Evolutionary conservation across 2,888 invertebrate species (phyloP), one percentile per base, ranked within the genome.

Genomic region (Tinea pellionella): DNA sequence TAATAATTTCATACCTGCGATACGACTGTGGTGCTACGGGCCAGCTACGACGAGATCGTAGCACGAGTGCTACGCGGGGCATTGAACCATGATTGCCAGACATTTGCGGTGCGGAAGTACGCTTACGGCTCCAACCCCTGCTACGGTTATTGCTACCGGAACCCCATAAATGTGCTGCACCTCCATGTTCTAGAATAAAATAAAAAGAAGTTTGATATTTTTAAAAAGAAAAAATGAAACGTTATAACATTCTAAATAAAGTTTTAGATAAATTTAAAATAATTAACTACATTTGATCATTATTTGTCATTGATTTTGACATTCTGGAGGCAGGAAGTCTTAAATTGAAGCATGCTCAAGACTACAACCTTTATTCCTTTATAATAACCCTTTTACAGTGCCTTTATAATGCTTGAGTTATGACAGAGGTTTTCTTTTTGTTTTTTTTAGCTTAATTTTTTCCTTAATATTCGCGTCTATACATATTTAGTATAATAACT

Each of bases 101-200:
- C 89, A 93, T 92, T 71, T 92, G 91, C 0, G 93, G 93, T 1
- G 92, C 93, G 0, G 92, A 92, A 1, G 93, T 92, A 63, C 93
- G 84, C 78, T 92, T 92, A 69, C 90, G 87, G 62, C 89, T 89
- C 88, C 90, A 89, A 0, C 88, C 88, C 1, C 81, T 79, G 4
- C n/a, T n/a, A n/a, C 82, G 78, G 1, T 63, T 60, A 57, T 72
- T 79, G 65, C 73, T 80, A 71, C 89, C 89, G 32, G 88, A 85
- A 29, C 90, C 91, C 92, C 92, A 92, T 64, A 92, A 77, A 72
- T 92, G 92, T 2, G 89, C 77, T 15, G 82, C 77, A 56, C 84
- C 81, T 13, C 12, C 24, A 69, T 77, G 68, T 65, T 83, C 85
- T 85, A 73, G 37, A 58, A 37, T 12, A 62, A 18, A 41, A 41